Base-by-base conservation (phyloP, 2,113 vertebrate genomes). In the Thomomys bottae region DNA sequence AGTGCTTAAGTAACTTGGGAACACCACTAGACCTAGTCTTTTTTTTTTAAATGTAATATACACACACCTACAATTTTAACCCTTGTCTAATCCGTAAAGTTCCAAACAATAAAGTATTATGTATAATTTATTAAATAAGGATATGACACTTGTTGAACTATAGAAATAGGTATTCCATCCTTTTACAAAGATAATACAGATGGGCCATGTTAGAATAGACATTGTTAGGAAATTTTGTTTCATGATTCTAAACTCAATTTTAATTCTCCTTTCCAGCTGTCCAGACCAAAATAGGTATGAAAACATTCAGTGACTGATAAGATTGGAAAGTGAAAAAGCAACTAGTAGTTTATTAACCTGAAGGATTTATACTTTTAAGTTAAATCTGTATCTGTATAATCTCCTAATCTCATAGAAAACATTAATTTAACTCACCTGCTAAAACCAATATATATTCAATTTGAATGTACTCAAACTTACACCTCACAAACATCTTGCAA, bases 161-260 rank as follows among this genome's bases (percentile, higher is more conserved):
- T 64, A 57, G 38, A 89, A 84, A 86, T 32, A 54, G 34, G 66
- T 77, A 88, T 8, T 3, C 17, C 57, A 88, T 70, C 34, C 57
- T 90, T 68, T 73, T 45, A 88, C 36, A 86, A 79, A 88, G 26
- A 92, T 2, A 92, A 45, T 20, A 88, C 2, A 28, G 30, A 32
- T 71, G 26, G 18, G 3, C 63, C n/a, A 38, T 61, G 36, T 28
- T 38, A 92, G 77, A 89, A 75, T 18, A 23, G 28, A 64, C 40
- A 85, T 26, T 67, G 66, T 11, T 67, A 89, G 63, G 6, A 45
- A 93, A 84, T 24, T 38, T 81, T 81, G 79, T 78, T 61, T 87
- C 70, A 70, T 71, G 36, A 89, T 49, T 93, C 78, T 80, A 86
- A 93, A 86, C 32, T n/a, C n/a, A n/a, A 83, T 45, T 72, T 85